Percentiles rank a stretch among this genome's conserved stretches.
Conservation (phyloP, 2,797 vertebrate genomes). For the Takifugu ocellatus region DNA sequence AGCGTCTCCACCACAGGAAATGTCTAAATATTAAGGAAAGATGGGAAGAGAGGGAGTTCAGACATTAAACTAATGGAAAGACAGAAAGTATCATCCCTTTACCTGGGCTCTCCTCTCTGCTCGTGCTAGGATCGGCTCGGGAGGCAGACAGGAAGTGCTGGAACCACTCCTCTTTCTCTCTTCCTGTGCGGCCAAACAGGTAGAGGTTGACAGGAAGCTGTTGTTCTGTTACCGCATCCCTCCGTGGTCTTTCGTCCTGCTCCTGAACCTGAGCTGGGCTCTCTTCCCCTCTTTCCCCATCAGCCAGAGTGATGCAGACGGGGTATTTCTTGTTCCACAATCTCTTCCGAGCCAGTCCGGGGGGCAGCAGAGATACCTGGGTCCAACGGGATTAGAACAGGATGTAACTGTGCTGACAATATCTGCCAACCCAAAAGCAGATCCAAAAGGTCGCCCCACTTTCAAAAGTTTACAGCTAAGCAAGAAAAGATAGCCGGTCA, state of each 20-base stretch:
- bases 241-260: conserved; percentile 46
- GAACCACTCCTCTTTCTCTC: conserved; percentile 90
- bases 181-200: conserved; percentile 83
- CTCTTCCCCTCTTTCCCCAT: conserved; percentile 41
- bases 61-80: neutral
- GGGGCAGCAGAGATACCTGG: conserved; percentile 80
- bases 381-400: neutral
- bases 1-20: conserved; percentile 45
- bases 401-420: neutral
- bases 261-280: conserved; percentile 33
- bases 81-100: conserved; percentile 10
- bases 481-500: too few relatives aligned
- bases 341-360: conserved; percentile 81
- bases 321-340: conserved; percentile 91
- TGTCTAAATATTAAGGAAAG: conserved; percentile 39
- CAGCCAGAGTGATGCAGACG: conserved; percentile 77
- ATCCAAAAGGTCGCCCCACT: conserved; percentile 22
- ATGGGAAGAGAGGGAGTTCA: neutral
- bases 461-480: too few relatives aligned
- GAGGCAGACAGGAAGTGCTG: conserved; percentile 77
- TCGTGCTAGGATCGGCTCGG: conserved; percentile 26
- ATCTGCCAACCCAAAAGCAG: conserved; percentile 43
- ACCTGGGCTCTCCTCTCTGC: conserved; percentile 65
- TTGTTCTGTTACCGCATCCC: neutral
- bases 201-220: conserved; percentile 70